Evolutionary conservation across 1,140 invertebrate genomes (phyloP), one percentile per base, ranked within the genome.

Genomic region (Grapholita molesta): DNA sequence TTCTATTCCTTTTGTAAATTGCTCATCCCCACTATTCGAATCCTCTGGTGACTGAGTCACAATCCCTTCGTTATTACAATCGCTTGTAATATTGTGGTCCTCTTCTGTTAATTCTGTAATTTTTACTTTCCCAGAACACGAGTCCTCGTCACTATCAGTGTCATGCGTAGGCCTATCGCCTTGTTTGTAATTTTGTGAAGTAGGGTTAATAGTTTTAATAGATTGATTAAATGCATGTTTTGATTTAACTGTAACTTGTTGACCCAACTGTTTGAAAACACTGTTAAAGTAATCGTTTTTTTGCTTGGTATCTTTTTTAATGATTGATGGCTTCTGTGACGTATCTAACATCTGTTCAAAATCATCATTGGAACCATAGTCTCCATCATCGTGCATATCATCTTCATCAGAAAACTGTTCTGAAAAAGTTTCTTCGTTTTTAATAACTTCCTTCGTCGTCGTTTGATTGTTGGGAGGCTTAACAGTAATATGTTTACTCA

Each of bases 71-170:
- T 52, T 18, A 70, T 84, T 76, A 61, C 48, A 57, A 8, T 72
- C 69, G n/a, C 70, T 66, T 23, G 42, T 68, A 1, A 82, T 78
- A 52, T 71, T 80, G 18, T 35, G 32, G 18, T 75, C 65, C 15
- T 83, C 74, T 53, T 88, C 84, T 69, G 76, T 78, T 8, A 86
- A 38, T 77, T 89, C 85, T 32, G 80, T 82, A 11, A 89, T 85
- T 72, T 85, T 83, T n/a, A 87, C 76, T 75, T 74, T 79, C 1
- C 75, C 77, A 33, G 67, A 30, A 66, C 67, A 66, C 9, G 68
- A 70, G 9, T 87, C 85, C 7, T 78, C 72, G 11, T 82, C 84
- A 69, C 78, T 83, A n/a, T 79, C 53, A 18, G 42, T 21, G n/a
- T 32, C 28, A 61, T 15, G 8, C 6, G 25, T 15, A 28, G 12